Evolutionary conservation across 1,140 invertebrate genomes (phyloP), one percentile per base, ranked within the genome.

Genomic region (Danaus melanippus): DNA sequence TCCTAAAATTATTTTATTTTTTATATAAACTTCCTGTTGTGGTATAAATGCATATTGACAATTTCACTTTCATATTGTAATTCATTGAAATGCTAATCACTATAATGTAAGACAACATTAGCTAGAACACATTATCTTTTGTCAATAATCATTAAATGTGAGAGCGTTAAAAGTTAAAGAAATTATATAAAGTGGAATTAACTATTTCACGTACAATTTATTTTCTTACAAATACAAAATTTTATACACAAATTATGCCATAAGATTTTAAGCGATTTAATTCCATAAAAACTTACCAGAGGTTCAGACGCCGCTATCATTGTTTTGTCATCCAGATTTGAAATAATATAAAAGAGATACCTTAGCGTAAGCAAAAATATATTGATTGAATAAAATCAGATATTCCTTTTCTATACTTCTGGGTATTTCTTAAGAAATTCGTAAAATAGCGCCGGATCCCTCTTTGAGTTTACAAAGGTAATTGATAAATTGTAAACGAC

Each of bases 261-360:
- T 17, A 40, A 50, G 46, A 12, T 42, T 10, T 42, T 49, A 39
- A 39, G 50, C 6, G 12, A 46, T 12, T 17, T 48, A 42, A 45
- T 32, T 32, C 21, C 15, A 15, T 15, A 15, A 76, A 51, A 50
- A 69, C 62, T 69, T 87, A 93, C 94, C 93, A 95, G 90, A 83
- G 92, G 92, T 88, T 93, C 92, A 83, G 92, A 92, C 79, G 92
- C 92, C 86, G 92, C 92, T 82, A 94, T 94, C 93, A 94, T 94
- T 79, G 87, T 89, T 88, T 89, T 90, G 77, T 91, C 92, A 92
- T 93, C 92, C 92, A 93, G 92, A 92, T 93, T 92, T 92, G 82
- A 74, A 82, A 58, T 41, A 12, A 59, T 59, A 53, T 54, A 7
- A 50, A 50, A 44, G 41, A 41, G 42, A 11, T 15, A 59, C 57